Conservation (phyloP, 2,797 vertebrate species). For the Phoeniculus purpureus region DNA sequence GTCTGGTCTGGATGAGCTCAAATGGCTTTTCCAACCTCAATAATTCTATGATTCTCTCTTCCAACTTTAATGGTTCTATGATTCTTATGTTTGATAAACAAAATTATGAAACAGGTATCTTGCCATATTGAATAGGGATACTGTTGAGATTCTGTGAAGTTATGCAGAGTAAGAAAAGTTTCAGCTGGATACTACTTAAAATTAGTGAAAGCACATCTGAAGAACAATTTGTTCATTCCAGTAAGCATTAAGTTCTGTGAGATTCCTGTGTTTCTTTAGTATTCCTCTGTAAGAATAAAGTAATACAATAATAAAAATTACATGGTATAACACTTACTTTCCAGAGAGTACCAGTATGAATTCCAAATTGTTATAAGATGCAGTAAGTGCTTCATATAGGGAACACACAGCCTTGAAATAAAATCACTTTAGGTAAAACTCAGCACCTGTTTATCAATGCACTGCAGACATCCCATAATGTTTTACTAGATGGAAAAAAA, state of each 20-base stretch:
- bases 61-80: too few species aligned
- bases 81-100: background rate
- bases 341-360: background rate
- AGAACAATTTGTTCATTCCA: background rate
- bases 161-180: background rate
- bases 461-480: background rate
- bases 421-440: background rate
- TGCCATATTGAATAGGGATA: background rate
- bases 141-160: background rate
- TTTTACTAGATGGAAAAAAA: conserved; percentile 33
- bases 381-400: background rate
- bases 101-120: background rate
- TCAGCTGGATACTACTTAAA: background rate
- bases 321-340: background rate
- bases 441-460: background rate
- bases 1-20: too few species aligned
- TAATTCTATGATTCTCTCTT: too few species aligned
- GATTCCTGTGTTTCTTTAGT: background rate
- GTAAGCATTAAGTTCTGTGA: background rate
- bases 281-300: background rate
- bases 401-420: background rate
- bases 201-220: background rate
- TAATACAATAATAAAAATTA: background rate
- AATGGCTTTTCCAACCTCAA: too few species aligned
- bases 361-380: background rate